Percentiles rank a stretch among this genome's conserved stretches.
Conservation (phyloP, 1,140 invertebrate genomes). For the Pseudobourletiella spinata region DNA sequence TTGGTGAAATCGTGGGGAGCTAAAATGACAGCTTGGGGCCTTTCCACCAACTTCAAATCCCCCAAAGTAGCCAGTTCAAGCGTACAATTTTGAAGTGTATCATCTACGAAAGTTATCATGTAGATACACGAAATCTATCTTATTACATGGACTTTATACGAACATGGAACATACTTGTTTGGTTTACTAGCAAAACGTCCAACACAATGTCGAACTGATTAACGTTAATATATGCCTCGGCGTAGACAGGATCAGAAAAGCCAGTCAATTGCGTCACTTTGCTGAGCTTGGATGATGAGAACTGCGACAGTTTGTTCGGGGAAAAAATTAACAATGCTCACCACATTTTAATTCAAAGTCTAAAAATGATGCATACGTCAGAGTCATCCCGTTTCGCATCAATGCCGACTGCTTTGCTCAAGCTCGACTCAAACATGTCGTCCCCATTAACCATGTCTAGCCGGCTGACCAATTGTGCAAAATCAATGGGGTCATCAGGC, state of each 20-base stretch:
- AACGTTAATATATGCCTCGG: constrained; percentile 97
- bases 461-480: constrained; percentile 69
- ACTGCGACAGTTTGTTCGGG: no score
- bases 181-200: constrained; percentile 96
- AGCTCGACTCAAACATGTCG: constrained; percentile 90
- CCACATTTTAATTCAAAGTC: no score
- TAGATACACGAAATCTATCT: constrained; percentile 7
- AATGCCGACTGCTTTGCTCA: constrained; percentile 70
- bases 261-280: constrained; percentile 98
- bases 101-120: constrained; percentile 50
- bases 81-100: constrained; percentile 96
- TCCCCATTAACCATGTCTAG: constrained; percentile 62
- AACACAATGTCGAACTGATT: constrained; percentile 98
- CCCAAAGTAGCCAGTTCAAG: constrained; percentile 95
- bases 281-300: constrained; percentile 46
- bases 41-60: constrained; percentile 95
- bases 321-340: no score
- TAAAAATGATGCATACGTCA: constrained; percentile 41
- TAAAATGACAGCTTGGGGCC: constrained; percentile 87
- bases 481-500: constrained; percentile 77
- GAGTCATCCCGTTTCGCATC: constrained; percentile 41
- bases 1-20: constrained; percentile 95
- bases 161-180: constrained; percentile 65
- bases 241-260: constrained; percentile 98
- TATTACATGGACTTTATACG: no score